Base-by-base conservation (phyloP, 2,113 vertebrate genomes). In the Muntiacus muntjak region DNA sequence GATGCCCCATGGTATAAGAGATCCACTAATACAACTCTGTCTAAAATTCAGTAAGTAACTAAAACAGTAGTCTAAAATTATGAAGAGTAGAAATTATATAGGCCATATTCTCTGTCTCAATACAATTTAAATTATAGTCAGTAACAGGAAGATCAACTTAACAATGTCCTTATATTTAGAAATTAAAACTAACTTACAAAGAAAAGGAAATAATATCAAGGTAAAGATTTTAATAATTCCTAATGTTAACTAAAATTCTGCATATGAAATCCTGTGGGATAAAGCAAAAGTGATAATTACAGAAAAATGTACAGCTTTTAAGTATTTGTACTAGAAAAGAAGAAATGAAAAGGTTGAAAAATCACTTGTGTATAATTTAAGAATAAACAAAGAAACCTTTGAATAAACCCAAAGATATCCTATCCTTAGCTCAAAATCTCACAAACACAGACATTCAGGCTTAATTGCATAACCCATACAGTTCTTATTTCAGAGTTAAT, bases 361-460 rank as follows among this genome's bases (percentile, higher is more conserved):
- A 36, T 40, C 19, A 71, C n/a, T 71, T 71, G 25, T 52, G 25
- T 62, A 4, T 71, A 67, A 93, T 64, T 84, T 84, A 88, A 84
- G n/a, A 87, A 93, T 58, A 60, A 95, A 55, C 47, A 87, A 89
- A 52, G 40, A 94, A 94, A 91, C n/a, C 8, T 96, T 43, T 67
- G 12, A 94, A 82, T 87, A 96, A 91, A 76, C 36, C 13, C 45
- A 87, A 94, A 89, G 21, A 6, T 26, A 79, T 67, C 3, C 33
- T 81, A 45, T 25, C 3, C 43, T 94, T 47, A 87, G 23, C 33
- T 95, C 47, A 74, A 82, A 96, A 94, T 6, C 64, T 60, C 30
- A 33, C 54, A 89, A 86, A 84, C 21, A 43, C 54, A 89, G 36
- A 5, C 60, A 55, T 64, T 91, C 17, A 84, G 30, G 13, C 25